Evolutionary conservation across 2,113 vertebrate species (phyloP).

Genomic region (Lonchura striata): DNA sequence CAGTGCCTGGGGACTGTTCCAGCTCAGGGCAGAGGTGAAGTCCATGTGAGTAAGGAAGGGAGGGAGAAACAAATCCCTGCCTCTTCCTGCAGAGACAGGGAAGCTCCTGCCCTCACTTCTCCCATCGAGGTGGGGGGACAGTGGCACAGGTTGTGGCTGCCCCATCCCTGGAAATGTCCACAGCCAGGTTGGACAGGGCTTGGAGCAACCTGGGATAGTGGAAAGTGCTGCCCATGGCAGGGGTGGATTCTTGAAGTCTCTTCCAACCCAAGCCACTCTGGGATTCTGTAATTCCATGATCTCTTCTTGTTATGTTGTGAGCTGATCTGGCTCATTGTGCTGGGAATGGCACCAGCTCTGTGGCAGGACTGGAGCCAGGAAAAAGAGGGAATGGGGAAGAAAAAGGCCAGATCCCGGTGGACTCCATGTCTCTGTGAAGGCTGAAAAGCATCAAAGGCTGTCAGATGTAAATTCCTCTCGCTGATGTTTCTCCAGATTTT

Average conservation of each 20-base stretch:
- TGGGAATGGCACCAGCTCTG: neutral
- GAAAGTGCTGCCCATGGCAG: neutral
- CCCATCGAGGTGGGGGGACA: neutral
- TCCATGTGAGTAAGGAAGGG: neutral
- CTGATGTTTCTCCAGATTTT: neutral
- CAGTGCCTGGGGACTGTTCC: neutral
- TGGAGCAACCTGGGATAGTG: neutral
- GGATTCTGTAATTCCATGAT: neutral
- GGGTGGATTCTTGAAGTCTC: neutral
- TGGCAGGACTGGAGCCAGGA: neutral
- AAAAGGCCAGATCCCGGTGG: accelerated
- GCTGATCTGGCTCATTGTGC: neutral
- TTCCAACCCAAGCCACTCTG: neutral
- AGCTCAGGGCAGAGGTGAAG: neutral
- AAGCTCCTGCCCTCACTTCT: neutral
- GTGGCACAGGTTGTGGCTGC: neutral
- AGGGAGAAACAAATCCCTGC: neutral
- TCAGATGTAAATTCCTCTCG: neutral
- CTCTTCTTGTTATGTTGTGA: neutral
- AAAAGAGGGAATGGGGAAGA: neutral
- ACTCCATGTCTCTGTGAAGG: neutral
- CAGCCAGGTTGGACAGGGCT: neutral
- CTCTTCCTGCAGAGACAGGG: neutral
- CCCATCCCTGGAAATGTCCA: neutral
- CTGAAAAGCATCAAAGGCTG: neutral